phyloP scores from a whole-genome alignment of 2,797 vertebrate genomes.

The Leptodactylus fallax region DNA sequence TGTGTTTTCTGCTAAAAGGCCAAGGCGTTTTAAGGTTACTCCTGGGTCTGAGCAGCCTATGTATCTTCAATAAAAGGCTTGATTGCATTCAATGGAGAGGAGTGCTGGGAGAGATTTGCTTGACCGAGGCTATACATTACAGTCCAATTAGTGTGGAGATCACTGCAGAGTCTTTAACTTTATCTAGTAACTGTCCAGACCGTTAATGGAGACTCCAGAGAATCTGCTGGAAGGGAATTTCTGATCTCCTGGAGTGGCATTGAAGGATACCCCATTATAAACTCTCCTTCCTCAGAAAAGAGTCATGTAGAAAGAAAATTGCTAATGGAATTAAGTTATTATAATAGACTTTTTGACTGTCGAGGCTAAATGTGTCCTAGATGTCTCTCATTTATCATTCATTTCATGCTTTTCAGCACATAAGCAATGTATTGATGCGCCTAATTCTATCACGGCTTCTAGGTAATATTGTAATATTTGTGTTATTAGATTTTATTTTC shows the following conservation, averaged over 20 bases:
- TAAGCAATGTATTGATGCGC: not conserved
- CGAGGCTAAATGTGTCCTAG: constrained; percentile 39
- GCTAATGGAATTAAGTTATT: constrained; percentile 63
- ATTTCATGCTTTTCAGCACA: constrained; percentile 30
- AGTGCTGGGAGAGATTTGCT: constrained; percentile 80
- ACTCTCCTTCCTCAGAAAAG: constrained; percentile 30
- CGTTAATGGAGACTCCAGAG: constrained; percentile 73
- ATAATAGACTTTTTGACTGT: constrained; percentile 55
- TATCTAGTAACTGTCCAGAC: constrained; percentile 79
- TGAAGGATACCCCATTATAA: constrained; percentile 60
- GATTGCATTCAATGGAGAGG: constrained; percentile 79
- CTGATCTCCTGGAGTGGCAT: constrained; percentile 66
- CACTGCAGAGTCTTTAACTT: constrained; percentile 81
- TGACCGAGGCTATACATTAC: constrained; percentile 83
- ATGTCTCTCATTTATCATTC: constrained; percentile 47
- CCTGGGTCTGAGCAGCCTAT: constrained; percentile 78
- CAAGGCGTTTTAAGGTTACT: constrained; percentile 81
- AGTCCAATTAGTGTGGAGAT: constrained; percentile 84
- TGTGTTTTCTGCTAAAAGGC: constrained; percentile 83
- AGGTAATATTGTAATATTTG: not conserved
- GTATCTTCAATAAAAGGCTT: constrained; percentile 84
- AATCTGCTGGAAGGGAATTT: constrained; percentile 68
- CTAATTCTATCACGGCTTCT: not conserved
- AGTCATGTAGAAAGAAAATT: constrained; percentile 56
- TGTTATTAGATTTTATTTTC: not conserved